Evolutionary conservation across 2,888 invertebrate genomes (phyloP), one percentile per base, ranked within the genome.

Genomic region (Neoascia interrupta): DNA sequence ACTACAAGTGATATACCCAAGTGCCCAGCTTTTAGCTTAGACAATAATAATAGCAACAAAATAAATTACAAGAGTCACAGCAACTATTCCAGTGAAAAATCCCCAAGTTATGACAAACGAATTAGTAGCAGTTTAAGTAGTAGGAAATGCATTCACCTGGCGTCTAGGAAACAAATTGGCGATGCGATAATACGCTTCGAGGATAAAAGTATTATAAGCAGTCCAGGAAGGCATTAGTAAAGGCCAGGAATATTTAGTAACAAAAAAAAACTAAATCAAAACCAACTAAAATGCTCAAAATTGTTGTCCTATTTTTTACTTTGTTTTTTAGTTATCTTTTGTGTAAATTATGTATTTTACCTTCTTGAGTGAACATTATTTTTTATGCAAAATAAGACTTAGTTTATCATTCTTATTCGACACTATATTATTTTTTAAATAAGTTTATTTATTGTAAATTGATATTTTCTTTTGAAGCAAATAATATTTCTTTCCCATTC

Each of bases 141-240:
- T 39, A 83, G 84, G 64, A 86, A 86, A 80, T 90, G 91, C 86
- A 87, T 90, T 83, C 90, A 91, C 81, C 83, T 91, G 81, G 91
- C 90, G 26, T 91, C 90, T 41, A 88, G 90, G 82, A 89, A 89
- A 68, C 88, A 89, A 83, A 87, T 89, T 23, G 89, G 89, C 26
- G 88, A 89, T 84, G 88, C 89, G 70, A 86, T 89, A 75, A 85
- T 89, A 68, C 88, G 87, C 54, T 88, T 84, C 58, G 88, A 89
- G 83, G 87, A 88, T 68, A 87, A 84, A 84, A 86, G 84, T 84
- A 86, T 88, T 84, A 75, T 85, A 53, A 86, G 84, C 13, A 79
- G 68, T 73, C 79, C 73, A 18, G 26, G 36, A 54, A 66, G 51
- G 49, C 66, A 66, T 51, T 79, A 61, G 28, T 37, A 11, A 16